Conservation (phyloP, 2,888 invertebrate genomes). For the Ischnura elegans region DNA sequence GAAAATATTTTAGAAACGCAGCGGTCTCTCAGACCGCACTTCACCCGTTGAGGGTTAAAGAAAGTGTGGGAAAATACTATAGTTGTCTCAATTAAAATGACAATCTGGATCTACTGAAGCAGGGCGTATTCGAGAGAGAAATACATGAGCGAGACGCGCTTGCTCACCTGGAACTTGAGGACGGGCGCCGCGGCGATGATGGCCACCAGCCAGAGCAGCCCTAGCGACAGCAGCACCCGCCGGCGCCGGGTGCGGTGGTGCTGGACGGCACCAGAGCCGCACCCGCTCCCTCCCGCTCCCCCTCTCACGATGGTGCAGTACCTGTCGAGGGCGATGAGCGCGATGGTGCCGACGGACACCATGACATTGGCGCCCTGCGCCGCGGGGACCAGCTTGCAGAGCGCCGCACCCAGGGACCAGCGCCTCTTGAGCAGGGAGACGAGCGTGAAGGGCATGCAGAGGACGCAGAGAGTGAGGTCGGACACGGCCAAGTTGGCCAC, state of each 20-base stretch:
- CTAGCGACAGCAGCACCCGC: constrained; percentile 74
- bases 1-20: too few relatives aligned
- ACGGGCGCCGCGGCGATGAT: constrained; percentile 73
- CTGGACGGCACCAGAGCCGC: constrained; percentile 68
- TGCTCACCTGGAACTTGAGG: constrained; percentile 74
- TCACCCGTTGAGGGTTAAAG: too few relatives aligned
- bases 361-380: constrained; percentile 81
- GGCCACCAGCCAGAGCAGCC: constrained; percentile 74
- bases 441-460: constrained; percentile 82
- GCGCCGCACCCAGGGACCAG: constrained; percentile 80
- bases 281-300: constrained; percentile 54
- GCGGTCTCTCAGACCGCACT: too few relatives aligned
- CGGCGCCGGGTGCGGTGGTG: constrained; percentile 70
- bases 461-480: constrained; percentile 80
- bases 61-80: too few relatives aligned
- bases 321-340: constrained; percentile 79
- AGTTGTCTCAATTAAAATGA: too few relatives aligned
- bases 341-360: constrained; percentile 82
- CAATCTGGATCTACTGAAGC: too few relatives aligned
- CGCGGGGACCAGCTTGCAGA: constrained; percentile 82
- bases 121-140: too few relatives aligned
- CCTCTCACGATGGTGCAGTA: constrained; percentile 77
- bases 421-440: constrained; percentile 78
- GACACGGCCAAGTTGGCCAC: constrained; percentile 82
- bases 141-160: too few relatives aligned